These are phyloP conservation scores for Apodemus sylvaticus DNA, from an alignment of 2,113 vertebrate genomes.

Conservation along the genomic window DNA sequence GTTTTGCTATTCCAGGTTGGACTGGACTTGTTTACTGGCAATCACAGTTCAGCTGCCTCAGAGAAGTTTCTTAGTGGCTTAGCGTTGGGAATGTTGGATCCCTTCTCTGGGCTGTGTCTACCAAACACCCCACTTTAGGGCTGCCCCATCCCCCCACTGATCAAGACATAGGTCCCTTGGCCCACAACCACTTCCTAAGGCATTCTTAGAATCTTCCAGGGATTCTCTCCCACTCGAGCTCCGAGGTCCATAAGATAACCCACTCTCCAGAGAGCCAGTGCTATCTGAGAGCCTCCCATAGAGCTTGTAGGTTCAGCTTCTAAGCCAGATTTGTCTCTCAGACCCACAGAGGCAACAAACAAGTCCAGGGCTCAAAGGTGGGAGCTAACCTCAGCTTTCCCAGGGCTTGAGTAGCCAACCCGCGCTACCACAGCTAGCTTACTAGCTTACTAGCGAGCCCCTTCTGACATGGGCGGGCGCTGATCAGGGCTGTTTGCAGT, in stretches of 20 bases:
- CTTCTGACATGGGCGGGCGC: neutral
- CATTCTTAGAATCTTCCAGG: neutral
- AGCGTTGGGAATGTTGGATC: neutral
- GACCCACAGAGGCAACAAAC: neutral
- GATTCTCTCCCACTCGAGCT: neutral
- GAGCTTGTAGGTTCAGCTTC: neutral
- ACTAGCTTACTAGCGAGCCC: neutral
- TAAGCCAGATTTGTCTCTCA: neutral
- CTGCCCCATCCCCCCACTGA: neutral
- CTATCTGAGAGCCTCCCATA: too few species aligned
- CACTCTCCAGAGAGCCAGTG: neutral
- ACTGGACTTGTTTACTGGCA: neutral
- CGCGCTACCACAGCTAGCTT: neutral
- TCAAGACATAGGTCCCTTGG: neutral
- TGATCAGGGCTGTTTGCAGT: neutral
- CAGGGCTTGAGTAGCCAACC: too few species aligned
- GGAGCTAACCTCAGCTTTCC: neutral
- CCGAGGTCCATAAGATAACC: neutral
- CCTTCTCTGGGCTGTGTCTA: neutral
- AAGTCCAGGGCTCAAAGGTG: neutral
- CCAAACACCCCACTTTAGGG: neutral
- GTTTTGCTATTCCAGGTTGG: neutral
- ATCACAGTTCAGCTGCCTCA: neutral
- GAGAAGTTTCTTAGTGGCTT: neutral
- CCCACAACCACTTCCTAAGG: neutral